Conservation (phyloP, 2,888 invertebrate genomes). For the Zonitis immaculata region DNA sequence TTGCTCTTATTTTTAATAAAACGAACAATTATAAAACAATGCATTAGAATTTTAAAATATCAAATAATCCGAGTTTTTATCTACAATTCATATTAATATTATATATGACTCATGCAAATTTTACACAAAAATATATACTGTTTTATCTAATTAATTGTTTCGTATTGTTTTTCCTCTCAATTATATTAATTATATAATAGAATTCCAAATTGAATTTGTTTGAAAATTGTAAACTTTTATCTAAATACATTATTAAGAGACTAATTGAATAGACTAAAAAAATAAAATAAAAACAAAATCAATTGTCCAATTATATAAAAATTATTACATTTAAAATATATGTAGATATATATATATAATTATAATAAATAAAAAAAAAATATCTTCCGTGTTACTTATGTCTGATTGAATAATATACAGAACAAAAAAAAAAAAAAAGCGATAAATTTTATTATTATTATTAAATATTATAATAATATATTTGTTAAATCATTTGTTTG, state of each 20-base stretch:
- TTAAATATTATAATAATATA: background rate
- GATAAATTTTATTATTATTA: background rate
- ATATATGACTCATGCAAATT: background rate
- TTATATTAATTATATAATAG: no score
- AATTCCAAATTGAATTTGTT: background rate
- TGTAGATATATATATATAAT: background rate
- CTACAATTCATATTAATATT: background rate
- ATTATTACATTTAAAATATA: background rate
- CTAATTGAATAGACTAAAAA: background rate
- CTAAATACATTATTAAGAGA: background rate
- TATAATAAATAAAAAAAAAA: constrained; percentile 1
- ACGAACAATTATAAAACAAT: background rate
- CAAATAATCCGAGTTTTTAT: background rate
- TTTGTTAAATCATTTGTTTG: background rate
- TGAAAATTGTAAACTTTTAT: background rate
- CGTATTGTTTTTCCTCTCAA: no score
- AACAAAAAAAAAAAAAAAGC: background rate
- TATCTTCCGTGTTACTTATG: background rate
- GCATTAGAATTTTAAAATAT: background rate
- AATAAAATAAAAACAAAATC: no score
- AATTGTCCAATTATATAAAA: background rate
- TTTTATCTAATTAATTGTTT: background rate
- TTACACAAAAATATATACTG: background rate
- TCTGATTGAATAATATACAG: background rate
- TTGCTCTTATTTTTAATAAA: background rate